Base-by-base conservation (phyloP, 2,113 vertebrate genomes). In the Entomyzon cyanotis region DNA sequence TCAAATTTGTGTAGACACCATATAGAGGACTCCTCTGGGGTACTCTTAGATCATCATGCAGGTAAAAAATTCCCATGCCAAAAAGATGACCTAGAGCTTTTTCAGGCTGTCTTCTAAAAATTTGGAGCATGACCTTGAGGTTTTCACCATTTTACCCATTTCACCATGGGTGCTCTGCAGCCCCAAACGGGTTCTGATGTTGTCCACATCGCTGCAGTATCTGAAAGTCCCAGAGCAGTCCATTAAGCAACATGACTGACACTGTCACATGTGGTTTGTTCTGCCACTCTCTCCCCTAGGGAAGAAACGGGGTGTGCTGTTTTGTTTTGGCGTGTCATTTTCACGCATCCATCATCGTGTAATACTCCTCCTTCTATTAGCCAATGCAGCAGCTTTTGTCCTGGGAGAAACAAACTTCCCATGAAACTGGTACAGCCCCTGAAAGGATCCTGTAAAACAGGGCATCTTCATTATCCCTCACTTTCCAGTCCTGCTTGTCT, bases 311-410 rank as follows among this genome's bases (percentile, higher is more conserved):
- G 88, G 71, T 7, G 71, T 90, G 68, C 59, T 90, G 37, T 64
- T 77, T 95, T 90, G 64, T 64, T 92, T 86, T 58, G 52, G 71
- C 30, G 31, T 88, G 76, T 92, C 79, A 60, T 95, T 94, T 95
- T 92, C 71, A 81, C 78, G 84, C 47, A 92, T 89, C 87, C 64
- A 84, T 94, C 90, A 92, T 81, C 85, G 18, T 20, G 52, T 59
- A 90, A 65, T 52, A 64, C 55, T 84, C 68, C 56, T 89, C 63
- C 79, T 82, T 55, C 39, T 93, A 88, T 90, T 94, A 92, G 90
- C 90, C 77, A 95, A 83, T 6, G 2, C 63, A 63, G 47, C 12
- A 77, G 59, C 47, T 90, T 94, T 86, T 81, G 71, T 96, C 76
- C 56, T 93, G 75, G 47, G 55, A 88, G 88, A 63, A 94, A 74